These are phyloP conservation scores for Nannoperca australis DNA, from an alignment of 2,797 vertebrate species.

Conservation along the genomic window DNA sequence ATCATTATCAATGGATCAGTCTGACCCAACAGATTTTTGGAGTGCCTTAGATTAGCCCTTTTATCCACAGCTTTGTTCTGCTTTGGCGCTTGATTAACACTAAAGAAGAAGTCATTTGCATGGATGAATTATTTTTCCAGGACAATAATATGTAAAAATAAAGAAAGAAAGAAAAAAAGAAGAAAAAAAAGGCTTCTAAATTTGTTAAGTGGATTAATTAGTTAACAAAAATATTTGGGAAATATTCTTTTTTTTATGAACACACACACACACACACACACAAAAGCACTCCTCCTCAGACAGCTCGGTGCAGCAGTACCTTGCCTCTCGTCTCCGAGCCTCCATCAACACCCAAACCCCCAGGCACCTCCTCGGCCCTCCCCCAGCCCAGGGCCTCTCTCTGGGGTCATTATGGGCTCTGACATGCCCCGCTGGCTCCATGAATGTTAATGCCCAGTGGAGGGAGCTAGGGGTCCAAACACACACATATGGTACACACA, in stretches of 20 bases:
- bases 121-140: constrained; percentile 27
- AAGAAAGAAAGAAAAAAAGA: constrained; percentile 46
- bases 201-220: constrained; percentile 52
- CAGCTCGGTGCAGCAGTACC: constrained; percentile 34
- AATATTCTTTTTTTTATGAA: constrained; percentile 25
- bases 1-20: neutral
- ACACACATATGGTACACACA: constrained; percentile 29
- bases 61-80: neutral
- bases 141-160: constrained; percentile 36
- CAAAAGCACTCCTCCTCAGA: constrained; percentile 29
- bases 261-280: constrained; percentile 19
- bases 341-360: constrained; percentile 70
- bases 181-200: constrained; percentile 37
- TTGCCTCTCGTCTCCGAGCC: constrained; percentile 43
- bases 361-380: constrained; percentile 59
- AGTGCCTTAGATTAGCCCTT: constrained; percentile 2
- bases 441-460: constrained; percentile 87
- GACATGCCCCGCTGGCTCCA: constrained; percentile 85
- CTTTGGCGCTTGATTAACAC: constrained; percentile 2
- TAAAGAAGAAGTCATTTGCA: constrained; percentile 23
- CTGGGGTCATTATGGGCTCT: constrained; percentile 82
- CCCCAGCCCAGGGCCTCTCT: constrained; percentile 73
- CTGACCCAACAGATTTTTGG: neutral
- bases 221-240: constrained; percentile 41
- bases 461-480: constrained; percentile 62